Conservation (phyloP, 2,888 invertebrate genomes). For the Hemithea aestivaria region DNA sequence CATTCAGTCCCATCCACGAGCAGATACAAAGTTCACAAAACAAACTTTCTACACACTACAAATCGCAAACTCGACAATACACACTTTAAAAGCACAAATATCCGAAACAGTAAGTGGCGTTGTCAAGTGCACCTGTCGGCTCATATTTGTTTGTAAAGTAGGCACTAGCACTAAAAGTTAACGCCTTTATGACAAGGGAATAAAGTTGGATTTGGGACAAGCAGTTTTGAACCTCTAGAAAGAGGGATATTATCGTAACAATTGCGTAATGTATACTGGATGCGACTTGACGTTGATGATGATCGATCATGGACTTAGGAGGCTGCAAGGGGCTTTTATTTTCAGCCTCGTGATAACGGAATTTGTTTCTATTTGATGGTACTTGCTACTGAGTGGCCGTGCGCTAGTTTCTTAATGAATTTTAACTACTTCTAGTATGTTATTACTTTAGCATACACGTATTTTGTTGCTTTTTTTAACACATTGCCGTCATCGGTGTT, state of each 20-base stretch:
- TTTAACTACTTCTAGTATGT: no score
- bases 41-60: neutral
- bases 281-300: constrained; percentile 21
- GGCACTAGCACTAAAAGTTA: constrained; percentile 8
- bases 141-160: constrained; percentile 16
- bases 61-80: constrained; percentile 4
- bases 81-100: constrained; percentile 18
- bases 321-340: constrained; percentile 5
- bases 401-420: no score
- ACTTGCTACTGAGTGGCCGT: no score
- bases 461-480: no score
- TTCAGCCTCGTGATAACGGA: neutral
- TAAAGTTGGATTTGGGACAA: constrained; percentile 13
- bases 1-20: neutral
- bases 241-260: constrained; percentile 16
- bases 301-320: constrained; percentile 18
- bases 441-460: no score
- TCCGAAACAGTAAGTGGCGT: constrained; percentile 20
- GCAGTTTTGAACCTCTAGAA: neutral
- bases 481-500: no score
- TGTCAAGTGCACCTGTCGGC: constrained; percentile 23
- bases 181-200: constrained; percentile 3
- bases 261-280: constrained; percentile 20
- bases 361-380: no score
- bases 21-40: constrained; percentile 1